These are phyloP conservation scores for Incurvaria masculella DNA, from an alignment of 2,888 invertebrate species.

Conservation along the genomic window DNA sequence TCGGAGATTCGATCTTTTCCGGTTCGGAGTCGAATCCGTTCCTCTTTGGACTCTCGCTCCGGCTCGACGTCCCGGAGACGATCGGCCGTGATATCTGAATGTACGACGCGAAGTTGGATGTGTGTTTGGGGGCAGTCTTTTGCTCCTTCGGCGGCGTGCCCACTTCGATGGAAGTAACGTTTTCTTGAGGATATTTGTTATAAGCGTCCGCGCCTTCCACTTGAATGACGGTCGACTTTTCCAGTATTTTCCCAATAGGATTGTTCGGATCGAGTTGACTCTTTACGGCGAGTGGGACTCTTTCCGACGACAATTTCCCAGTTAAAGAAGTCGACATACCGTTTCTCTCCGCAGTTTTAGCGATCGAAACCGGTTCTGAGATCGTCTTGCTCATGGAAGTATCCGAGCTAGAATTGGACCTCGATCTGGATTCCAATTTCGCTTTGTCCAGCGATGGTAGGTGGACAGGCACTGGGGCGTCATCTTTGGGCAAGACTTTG, in stretches of 20 bases:
- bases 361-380: slow-evolving; percentile 40
- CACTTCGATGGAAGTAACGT: slow-evolving; percentile 12
- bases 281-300: slow-evolving; percentile 36
- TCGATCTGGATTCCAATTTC: slow-evolving; percentile 38
- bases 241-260: slow-evolving; percentile 50
- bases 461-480: slow-evolving; percentile 46
- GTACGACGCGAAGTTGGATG: slow-evolving; percentile 61
- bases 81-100: slow-evolving; percentile 54
- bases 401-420: slow-evolving; percentile 43
- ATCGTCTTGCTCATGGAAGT: slow-evolving; percentile 45
- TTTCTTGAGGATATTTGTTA: slow-evolving; percentile 12
- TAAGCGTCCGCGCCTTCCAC: slow-evolving; percentile 43
- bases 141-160: slow-evolving; percentile 41
- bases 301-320: slow-evolving; percentile 37
- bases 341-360: slow-evolving; percentile 35
- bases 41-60: slow-evolving; percentile 4
- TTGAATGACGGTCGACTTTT: slow-evolving; percentile 49
- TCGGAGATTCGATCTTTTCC: slow-evolving; percentile 25
- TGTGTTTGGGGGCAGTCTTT: slow-evolving; percentile 45
- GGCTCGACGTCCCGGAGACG: slow-evolving; percentile 36
- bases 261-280: slow-evolving; percentile 51
- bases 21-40: slow-evolving; percentile 24
- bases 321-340: slow-evolving; percentile 38
- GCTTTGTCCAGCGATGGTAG: slow-evolving; percentile 43
- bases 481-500: slow-evolving; percentile 36